A percentile compares a stretch with the other conserved stretches of the same genome.
phyloP scores from a whole-genome alignment of 2,113 vertebrate genomes.

The Bubalus kerabau region DNA sequence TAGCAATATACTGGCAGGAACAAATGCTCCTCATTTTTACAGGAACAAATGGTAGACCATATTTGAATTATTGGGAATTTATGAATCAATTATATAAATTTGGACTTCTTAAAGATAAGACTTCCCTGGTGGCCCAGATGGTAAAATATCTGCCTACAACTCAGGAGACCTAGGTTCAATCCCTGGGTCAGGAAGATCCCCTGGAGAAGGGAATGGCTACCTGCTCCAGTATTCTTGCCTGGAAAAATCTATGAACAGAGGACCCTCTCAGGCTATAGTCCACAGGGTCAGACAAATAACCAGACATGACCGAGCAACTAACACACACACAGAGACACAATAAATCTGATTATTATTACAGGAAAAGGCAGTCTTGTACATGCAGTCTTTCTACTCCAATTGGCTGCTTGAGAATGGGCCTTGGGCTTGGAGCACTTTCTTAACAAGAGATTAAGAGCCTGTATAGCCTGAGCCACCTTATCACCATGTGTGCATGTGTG shows the following conservation, averaged over 20 bases:
- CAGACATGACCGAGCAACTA: fast-evolving
- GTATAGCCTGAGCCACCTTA: background rate
- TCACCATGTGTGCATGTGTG: background rate
- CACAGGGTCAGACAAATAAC: background rate
- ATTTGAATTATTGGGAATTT: background rate
- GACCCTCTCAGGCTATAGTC: background rate
- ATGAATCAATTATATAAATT: background rate
- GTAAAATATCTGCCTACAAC: background rate
- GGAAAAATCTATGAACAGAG: background rate
- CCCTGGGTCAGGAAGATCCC: background rate
- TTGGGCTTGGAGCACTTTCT: background rate
- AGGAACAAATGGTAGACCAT: background rate
- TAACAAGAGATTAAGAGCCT: background rate
- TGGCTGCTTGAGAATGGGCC: background rate
- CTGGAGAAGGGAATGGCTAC: background rate
- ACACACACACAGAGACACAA: background rate
- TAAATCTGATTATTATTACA: background rate
- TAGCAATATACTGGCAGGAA: background rate
- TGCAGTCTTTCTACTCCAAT: background rate
- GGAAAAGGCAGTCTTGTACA: background rate
- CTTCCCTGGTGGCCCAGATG: background rate
- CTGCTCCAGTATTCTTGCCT: background rate
- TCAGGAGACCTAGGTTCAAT: background rate
- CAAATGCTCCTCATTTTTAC: background rate
- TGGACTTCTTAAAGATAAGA: background rate